phyloP scores from a whole-genome alignment of 2,888 invertebrate species.

The Melipona beecheii region DNA sequence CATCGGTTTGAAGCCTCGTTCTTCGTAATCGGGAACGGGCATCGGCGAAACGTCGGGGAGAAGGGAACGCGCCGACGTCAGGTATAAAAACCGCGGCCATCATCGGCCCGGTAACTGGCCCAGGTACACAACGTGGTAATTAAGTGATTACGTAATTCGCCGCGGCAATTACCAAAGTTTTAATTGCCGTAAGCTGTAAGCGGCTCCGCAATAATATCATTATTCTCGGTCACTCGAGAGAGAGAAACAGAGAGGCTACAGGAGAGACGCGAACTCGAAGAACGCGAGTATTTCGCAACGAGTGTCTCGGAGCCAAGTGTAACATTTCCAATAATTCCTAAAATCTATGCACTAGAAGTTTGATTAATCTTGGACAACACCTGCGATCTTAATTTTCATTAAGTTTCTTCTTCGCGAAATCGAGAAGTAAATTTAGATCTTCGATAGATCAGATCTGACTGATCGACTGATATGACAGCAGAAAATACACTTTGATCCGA shows the following conservation, averaged over 20 bases:
- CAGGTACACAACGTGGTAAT: slow-evolving; percentile 63
- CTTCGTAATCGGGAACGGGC: slow-evolving; percentile 44
- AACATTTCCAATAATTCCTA: too few species aligned
- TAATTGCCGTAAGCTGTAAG: slow-evolving; percentile 79
- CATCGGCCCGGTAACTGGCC: slow-evolving; percentile 21
- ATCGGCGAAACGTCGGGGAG: slow-evolving; percentile 14
- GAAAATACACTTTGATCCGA: too few species aligned
- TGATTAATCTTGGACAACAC: too few species aligned
- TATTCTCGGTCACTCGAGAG: slow-evolving; percentile 65
- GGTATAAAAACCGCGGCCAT: slow-evolving; percentile 29
- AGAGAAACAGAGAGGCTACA: background rate
- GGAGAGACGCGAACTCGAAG: background rate
- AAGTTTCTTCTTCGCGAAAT: too few species aligned
- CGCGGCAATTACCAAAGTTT: slow-evolving; percentile 81
- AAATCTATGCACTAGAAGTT: too few species aligned
- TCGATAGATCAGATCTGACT: too few species aligned
- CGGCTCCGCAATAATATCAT: slow-evolving; percentile 79
- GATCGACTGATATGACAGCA: too few species aligned
- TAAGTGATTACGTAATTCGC: slow-evolving; percentile 78
- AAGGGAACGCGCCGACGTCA: background rate
- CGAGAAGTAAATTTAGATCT: too few species aligned
- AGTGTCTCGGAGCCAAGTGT: background rate
- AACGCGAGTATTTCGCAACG: slow-evolving; percentile 6
- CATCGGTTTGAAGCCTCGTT: slow-evolving; percentile 40
- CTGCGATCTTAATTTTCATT: too few species aligned